A percentile compares a stretch with the other conserved stretches of the same genome.
Evolutionary conservation across 2,888 invertebrate species (phyloP).

Genomic region (Parnassius glacialis): DNA sequence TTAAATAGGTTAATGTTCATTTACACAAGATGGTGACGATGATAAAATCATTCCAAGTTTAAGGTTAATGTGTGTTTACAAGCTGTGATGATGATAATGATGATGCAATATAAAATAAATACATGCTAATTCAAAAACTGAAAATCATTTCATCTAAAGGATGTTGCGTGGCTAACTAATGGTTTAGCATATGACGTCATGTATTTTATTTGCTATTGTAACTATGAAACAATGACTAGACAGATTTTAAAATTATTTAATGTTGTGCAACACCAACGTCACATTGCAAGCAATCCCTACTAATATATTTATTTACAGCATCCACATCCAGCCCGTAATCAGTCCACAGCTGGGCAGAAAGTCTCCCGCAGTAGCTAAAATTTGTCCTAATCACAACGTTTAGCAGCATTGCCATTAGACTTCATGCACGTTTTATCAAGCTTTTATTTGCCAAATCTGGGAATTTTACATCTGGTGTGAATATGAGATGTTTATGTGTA

Average conservation of each 20-base stretch:
- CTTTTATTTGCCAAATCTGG: background rate
- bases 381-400: too few species aligned
- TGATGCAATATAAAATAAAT: too few species aligned
- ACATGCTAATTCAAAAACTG: too few species aligned
- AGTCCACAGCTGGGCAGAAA: background rate
- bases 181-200: slow-evolving; percentile 10
- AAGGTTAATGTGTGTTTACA: too few species aligned
- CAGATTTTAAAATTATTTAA: slow-evolving; percentile 10
- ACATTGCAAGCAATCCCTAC: background rate
- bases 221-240: slow-evolving; percentile 11
- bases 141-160: too few species aligned
- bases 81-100: too few species aligned
- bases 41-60: too few species aligned
- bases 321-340: background rate
- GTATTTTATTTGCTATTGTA: background rate
- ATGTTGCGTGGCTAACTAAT: background rate
- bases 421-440: background rate
- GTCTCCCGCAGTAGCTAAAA: too few species aligned
- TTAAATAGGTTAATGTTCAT: too few species aligned
- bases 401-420: background rate
- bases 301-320: background rate
- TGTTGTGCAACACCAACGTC: slow-evolving; percentile 11
- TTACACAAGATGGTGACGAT: too few species aligned
- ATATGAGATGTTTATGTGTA: too few species aligned
- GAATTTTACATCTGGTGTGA: background rate